A percentile compares a stretch with the other conserved stretches of the same genome.
Evolutionary conservation across 1,140 invertebrate genomes (phyloP).

Genomic region (Drosophila pectinifera): DNA sequence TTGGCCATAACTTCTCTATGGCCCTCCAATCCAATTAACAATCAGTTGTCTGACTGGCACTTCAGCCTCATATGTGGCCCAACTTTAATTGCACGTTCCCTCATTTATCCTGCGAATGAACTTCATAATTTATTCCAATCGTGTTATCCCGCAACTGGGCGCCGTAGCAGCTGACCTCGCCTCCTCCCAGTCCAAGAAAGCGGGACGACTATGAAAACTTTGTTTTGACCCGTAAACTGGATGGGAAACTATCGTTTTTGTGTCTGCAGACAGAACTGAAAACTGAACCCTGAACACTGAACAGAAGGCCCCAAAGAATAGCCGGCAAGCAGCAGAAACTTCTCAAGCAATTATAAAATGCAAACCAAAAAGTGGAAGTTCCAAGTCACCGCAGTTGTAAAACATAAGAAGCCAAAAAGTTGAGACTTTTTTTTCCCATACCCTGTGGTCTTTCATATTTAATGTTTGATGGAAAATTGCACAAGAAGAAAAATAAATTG

Average conservation of each 20-base stretch:
- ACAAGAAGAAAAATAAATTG: too few relatives aligned
- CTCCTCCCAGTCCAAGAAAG: conserved; percentile 14
- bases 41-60: conserved; percentile 43
- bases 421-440: conserved; percentile 2
- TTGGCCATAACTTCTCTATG: conserved; percentile 37
- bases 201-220: conserved; percentile 54
- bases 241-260: conserved; percentile 53
- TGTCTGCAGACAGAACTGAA: conserved; percentile 26
- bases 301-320: conserved; percentile 25
- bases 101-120: conserved; percentile 64
- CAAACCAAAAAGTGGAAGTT: conserved; percentile 43
- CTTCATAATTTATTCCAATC: conserved; percentile 79
- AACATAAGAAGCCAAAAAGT: conserved; percentile 18
- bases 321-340: conserved; percentile 45
- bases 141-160: conserved; percentile 50
- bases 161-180: conserved; percentile 1
- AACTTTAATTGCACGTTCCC: conserved; percentile 76
- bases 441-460: conserved; percentile 1
- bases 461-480: not conserved
- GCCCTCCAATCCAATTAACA: conserved; percentile 46
- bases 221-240: conserved; percentile 61
- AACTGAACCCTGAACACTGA: conserved; percentile 2
- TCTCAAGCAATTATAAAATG: conserved; percentile 78
- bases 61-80: conserved; percentile 71
- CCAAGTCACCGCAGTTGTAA: conserved; percentile 37